phyloP scores from a whole-genome alignment of 2,797 vertebrate species.

The Eurystomus glaucurus region DNA sequence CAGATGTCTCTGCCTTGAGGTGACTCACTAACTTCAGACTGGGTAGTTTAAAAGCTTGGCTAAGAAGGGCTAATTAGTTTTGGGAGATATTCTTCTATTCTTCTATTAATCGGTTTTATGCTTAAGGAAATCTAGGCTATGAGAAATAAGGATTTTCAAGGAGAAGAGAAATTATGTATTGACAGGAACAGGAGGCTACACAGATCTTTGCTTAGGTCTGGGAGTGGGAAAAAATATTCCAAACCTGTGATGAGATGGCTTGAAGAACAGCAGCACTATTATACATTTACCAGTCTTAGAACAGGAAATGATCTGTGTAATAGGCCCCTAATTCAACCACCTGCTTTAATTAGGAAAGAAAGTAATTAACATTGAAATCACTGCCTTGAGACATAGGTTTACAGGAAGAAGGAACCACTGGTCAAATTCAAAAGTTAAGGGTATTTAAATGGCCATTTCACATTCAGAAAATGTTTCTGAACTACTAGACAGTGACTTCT shows the following conservation, averaged over 20 bases:
- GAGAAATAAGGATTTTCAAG: neutral
- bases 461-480: neutral
- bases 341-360: conserved; percentile 35
- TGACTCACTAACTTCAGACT: neutral
- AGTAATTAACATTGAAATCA: conserved; percentile 42
- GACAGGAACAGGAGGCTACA: neutral
- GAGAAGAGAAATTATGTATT: neutral
- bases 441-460: neutral
- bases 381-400: conserved; percentile 13
- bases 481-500: neutral
- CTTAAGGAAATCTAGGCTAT: neutral
- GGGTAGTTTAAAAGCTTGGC: neutral
- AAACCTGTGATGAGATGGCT: neutral
- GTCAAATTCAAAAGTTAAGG: neutral
- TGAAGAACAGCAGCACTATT: neutral
- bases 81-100: neutral
- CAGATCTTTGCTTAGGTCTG: neutral
- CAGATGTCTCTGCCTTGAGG: neutral
- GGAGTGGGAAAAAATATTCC: neutral
- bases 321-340: conserved; percentile 19
- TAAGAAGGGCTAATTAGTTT: neutral
- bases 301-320: conserved; percentile 56
- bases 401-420: neutral
- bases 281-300: neutral
- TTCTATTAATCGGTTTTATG: neutral